Conservation (phyloP, 1,140 invertebrate genomes). For the Drosophila teissieri region DNA sequence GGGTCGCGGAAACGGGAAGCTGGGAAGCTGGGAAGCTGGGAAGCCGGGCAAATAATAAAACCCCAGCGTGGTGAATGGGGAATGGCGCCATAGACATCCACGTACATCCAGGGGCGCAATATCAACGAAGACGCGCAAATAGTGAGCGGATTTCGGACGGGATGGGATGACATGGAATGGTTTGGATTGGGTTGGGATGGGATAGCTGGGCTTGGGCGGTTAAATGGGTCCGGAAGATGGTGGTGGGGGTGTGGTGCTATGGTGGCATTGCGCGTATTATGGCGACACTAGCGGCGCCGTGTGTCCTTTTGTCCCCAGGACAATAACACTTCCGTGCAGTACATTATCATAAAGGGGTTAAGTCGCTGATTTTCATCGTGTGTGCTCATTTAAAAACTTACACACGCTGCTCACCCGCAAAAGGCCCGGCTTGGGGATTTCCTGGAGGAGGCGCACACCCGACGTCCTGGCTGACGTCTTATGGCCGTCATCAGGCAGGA, state of each 20-base stretch:
- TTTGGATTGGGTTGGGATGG: neutral
- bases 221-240: constrained; percentile 8
- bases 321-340: constrained; percentile 81
- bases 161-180: neutral
- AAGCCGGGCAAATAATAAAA: constrained; percentile 47
- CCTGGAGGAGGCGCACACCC: constrained; percentile 19
- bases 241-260: constrained; percentile 3
- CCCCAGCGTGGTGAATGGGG: constrained; percentile 28
- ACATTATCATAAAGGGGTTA: constrained; percentile 84
- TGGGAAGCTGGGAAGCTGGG: constrained; percentile 6
- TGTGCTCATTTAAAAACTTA: constrained; percentile 80
- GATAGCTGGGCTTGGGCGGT: constrained; percentile 19
- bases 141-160: constrained; percentile 21
- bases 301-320: constrained; percentile 80
- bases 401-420: constrained; percentile 35
- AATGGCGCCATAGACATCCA: constrained; percentile 37
- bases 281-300: constrained; percentile 64
- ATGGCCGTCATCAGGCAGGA: neutral
- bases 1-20: constrained; percentile 19
- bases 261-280: constrained; percentile 46
- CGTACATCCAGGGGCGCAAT: constrained; percentile 25
- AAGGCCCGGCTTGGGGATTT: constrained; percentile 38
- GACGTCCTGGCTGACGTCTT: neutral
- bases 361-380: constrained; percentile 83
- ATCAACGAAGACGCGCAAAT: constrained; percentile 32